Conservation (phyloP, 2,888 invertebrate genomes). For the Vesta saturnalis region DNA sequence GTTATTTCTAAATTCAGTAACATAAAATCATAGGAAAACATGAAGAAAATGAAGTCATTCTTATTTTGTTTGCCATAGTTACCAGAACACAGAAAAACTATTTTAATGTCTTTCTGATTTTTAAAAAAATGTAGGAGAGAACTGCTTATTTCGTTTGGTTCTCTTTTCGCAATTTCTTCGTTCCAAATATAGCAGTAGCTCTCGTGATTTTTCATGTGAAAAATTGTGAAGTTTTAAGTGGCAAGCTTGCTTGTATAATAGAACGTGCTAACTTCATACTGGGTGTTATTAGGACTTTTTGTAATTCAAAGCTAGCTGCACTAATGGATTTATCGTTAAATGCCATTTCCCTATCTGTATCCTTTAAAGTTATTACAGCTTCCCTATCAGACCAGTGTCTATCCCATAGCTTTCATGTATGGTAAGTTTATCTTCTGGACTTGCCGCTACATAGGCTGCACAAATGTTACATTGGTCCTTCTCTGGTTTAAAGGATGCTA, state of each 20-base stretch:
- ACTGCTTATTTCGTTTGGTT: too few relatives aligned
- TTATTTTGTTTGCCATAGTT: neutral
- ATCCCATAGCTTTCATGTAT: too few relatives aligned
- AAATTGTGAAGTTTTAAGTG: too few relatives aligned
- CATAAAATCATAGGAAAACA: neutral
- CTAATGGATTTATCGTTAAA: neutral
- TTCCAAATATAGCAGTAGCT: conserved; percentile 13
- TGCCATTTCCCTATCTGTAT: conserved; percentile 8
- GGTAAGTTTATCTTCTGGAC: too few relatives aligned
- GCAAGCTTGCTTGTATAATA: conserved; percentile 1
- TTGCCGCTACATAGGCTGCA: too few relatives aligned
- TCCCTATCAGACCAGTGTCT: conserved; percentile 2
- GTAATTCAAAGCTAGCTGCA: conserved; percentile 14
- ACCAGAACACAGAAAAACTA: neutral
- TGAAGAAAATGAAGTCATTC: neutral
- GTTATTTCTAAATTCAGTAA: neutral
- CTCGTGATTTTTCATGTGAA: neutral
- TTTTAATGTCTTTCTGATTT: neutral
- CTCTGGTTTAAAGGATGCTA: too few relatives aligned
- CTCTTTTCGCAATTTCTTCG: conserved; percentile 8
- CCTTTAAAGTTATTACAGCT: conserved; percentile 6
- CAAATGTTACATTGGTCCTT: too few relatives aligned
- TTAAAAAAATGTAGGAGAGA: too few relatives aligned
- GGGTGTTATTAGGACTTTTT: neutral
- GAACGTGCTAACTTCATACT: neutral